Conservation (phyloP, 2,888 invertebrate genomes). For the Chalcosyrphus nemorum region DNA sequence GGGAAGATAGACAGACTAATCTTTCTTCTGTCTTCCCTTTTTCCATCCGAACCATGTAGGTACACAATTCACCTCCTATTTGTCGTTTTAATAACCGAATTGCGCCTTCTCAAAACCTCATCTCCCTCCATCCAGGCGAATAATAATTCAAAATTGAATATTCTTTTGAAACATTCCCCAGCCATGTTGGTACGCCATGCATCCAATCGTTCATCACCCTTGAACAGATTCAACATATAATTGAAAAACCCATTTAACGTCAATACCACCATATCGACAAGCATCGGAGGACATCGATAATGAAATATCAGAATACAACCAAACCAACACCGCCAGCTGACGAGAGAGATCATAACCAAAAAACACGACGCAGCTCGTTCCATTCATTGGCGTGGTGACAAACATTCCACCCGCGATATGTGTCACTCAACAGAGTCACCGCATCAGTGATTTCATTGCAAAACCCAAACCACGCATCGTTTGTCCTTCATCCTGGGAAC, state of each 20-base stretch:
- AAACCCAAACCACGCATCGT: slow-evolving; percentile 42
- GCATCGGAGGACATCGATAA: slow-evolving; percentile 35
- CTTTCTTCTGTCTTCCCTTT: too few relatives aligned
- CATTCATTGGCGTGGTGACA: neutral
- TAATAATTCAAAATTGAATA: neutral
- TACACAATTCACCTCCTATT: too few relatives aligned
- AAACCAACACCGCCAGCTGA: neutral
- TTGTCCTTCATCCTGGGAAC: slow-evolving; percentile 13
- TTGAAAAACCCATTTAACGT: slow-evolving; percentile 45
- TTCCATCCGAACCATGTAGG: too few relatives aligned
- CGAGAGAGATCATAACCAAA: slow-evolving; percentile 36
- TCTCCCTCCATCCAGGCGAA: neutral
- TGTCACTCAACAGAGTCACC: slow-evolving; percentile 53
- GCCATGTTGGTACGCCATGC: neutral
- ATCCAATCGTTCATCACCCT: slow-evolving; percentile 11
- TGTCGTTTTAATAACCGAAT: neutral
- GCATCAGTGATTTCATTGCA: slow-evolving; percentile 51
- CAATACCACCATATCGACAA: slow-evolving; percentile 16
- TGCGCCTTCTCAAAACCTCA: neutral
- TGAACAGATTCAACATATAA: slow-evolving; percentile 52
- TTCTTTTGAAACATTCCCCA: neutral
- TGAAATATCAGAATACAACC: slow-evolving; percentile 52
- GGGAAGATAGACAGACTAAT: too few relatives aligned
- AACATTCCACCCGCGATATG: slow-evolving; percentile 28
- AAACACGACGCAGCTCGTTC: neutral